Percentiles rank a stretch among this genome's conserved stretches.
phyloP scores from a whole-genome alignment of 2,797 vertebrate species.

The Furcifer pardalis region DNA sequence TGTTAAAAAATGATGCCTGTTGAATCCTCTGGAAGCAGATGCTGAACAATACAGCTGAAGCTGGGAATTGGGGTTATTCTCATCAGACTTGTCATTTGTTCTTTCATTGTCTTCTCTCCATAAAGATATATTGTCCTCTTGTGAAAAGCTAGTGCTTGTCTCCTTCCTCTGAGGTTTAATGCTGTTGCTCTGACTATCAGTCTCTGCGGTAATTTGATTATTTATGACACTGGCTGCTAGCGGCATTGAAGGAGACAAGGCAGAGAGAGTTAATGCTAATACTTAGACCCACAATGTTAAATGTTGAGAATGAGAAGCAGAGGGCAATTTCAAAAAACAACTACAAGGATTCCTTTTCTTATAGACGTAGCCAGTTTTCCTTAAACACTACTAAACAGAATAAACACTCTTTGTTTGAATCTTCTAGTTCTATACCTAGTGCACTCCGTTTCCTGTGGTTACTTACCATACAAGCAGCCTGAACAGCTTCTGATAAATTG shows the following conservation, averaged over 20 bases:
- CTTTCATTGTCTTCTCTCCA: not conserved
- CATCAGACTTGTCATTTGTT: not conserved
- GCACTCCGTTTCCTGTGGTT: not conserved
- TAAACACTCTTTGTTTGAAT: not conserved
- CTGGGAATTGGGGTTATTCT: not conserved
- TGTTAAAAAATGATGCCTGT: not conserved
- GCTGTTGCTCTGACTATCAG: not conserved
- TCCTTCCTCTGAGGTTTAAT: not conserved
- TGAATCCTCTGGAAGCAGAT: slow-evolving; percentile 5
- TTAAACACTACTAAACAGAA: not conserved
- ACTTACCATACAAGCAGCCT: slow-evolving; percentile 96
- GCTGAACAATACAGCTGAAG: not conserved
- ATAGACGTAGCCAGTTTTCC: too few species aligned
- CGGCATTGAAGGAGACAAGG: not conserved
- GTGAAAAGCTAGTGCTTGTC: not conserved
- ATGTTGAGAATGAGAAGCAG: not conserved
- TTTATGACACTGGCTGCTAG: not conserved
- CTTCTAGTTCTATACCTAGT: rapidly evolving
- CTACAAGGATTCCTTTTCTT: not conserved
- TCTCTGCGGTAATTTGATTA: not conserved
- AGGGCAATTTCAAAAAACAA: not conserved
- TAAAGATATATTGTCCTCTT: not conserved
- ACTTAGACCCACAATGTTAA: not conserved
- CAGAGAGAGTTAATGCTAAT: not conserved
- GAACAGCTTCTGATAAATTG: slow-evolving; percentile 93